A percentile compares a stretch with the other conserved stretches of the same genome.
Conservation (phyloP, 2,888 invertebrate species). For the Coelinius sp. region DNA sequence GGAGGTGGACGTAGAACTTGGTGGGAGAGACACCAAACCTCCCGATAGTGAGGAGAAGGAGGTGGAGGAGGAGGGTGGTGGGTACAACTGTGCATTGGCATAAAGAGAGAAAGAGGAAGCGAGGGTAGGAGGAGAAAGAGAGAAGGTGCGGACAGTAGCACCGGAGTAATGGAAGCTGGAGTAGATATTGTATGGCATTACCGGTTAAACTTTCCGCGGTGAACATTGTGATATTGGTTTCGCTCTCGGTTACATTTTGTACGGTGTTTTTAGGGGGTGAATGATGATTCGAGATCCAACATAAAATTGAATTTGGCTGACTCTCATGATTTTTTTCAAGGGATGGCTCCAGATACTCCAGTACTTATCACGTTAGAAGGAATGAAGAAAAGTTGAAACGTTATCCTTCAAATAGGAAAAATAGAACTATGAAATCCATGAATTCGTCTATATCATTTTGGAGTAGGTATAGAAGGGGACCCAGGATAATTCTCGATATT, state of each 20-base stretch:
- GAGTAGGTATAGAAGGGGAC: no score
- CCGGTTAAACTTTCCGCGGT: conserved; percentile 65
- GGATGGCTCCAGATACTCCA: no score
- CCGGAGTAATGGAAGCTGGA: conserved; percentile 68
- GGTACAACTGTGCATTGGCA: conserved; percentile 12
- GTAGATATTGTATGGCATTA: conserved; percentile 69
- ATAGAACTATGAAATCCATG: no score
- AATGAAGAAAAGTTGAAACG: no score
- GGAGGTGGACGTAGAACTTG: conserved; percentile 37
- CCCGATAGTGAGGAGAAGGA: conserved; percentile 13
- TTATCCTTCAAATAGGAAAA: no score
- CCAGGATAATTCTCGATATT: no score
- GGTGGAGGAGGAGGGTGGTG: no score
- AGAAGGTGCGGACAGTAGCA: conserved; percentile 49
- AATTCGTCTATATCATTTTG: no score
- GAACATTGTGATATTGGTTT: conserved; percentile 69
- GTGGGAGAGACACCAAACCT: conserved; percentile 40
- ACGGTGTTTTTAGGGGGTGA: conserved; percentile 24
- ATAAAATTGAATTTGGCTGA: background rate
- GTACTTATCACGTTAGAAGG: no score
- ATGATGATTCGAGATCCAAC: conserved; percentile 32
- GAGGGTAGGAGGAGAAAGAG: conserved; percentile 33
- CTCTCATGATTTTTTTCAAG: background rate
- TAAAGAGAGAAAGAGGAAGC: conserved; percentile 22
- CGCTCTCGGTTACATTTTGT: conserved; percentile 51